Evolutionary conservation across 35 echinoderm and acorn worm genomes (phyloP), one percentile per base, ranked within the genome.

Genomic region (Ophioderma brevispina): DNA sequence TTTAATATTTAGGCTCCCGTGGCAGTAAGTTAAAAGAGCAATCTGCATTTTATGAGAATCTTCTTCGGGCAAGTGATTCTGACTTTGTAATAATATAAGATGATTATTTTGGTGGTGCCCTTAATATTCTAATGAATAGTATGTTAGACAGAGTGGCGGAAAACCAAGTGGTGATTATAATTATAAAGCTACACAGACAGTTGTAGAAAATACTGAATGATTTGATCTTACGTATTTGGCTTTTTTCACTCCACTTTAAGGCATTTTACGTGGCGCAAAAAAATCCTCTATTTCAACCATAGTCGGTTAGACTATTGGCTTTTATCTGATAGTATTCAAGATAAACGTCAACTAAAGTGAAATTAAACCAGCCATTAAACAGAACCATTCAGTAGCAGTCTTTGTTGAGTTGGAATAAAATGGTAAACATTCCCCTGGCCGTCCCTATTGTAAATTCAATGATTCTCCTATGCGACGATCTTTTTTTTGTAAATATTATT

Each of bases 211-310:
- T 49, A 13, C 6, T 39, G 13, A 50, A 49, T 83, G 11, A 42
- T 50, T 83, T 33, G 81, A 83, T 43, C 31, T 83, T 4, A 36
- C 25, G 50, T 83, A 33, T 83, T 39, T 83, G 81, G 81, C 81
- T n/a, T 13, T 83, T 49, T 30, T 13, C 30, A 83, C 42, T 32
- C 81, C 81, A 31, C 18, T 1, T 32, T 83, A 39, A 39, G 81
- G 15, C 6, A 39, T 49, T 83, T 49, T 32, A 83, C 81, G 11
- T 83, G 81, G 81, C 31, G 81, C 21, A 38, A 83, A 52, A 17
- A 46, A 1, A 42, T 49, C 42, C 38, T 40, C n/a, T n/a, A n/a
- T 17, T 0, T 83, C 28, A 83, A 30, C 28, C 81, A 83, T 14
- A 43, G 38, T 19, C 42, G 81, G 50, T 31, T 83, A 5, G 81